phyloP scores from a whole-genome alignment of 2,113 vertebrate genomes.

The Ptilonorhynchus violaceus region DNA sequence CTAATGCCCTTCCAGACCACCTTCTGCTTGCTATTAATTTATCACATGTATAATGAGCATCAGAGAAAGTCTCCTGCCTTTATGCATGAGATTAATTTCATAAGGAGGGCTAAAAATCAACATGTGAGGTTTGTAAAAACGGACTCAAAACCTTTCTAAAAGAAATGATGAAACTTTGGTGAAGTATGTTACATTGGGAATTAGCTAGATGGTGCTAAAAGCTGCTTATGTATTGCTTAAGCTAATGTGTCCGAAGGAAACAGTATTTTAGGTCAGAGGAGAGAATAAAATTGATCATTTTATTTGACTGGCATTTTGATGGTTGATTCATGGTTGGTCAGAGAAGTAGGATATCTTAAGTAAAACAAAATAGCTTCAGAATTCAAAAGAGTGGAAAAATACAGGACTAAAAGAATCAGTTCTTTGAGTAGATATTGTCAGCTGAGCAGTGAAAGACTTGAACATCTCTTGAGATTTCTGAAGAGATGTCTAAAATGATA shows the following conservation, averaged over 20 bases:
- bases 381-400: neutral
- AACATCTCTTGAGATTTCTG: neutral
- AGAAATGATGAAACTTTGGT: neutral
- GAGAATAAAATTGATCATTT: neutral
- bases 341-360: neutral
- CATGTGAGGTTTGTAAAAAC: neutral
- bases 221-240: neutral
- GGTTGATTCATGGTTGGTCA: fast-evolving
- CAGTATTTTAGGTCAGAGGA: neutral
- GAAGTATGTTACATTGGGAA: neutral
- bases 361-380: neutral
- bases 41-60: neutral
- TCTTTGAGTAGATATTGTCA: neutral
- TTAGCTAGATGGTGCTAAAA: constrained; percentile 42
- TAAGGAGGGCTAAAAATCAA: neutral
- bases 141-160: neutral
- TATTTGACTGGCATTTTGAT: neutral
- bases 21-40: neutral
- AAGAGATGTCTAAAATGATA: neutral
- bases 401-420: neutral
- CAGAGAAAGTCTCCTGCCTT: neutral
- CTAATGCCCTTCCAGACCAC: neutral
- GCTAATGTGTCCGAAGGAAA: neutral
- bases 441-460: neutral
- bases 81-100: neutral